Conservation (phyloP, 2,797 vertebrate genomes). For the Gymnothorax javanicus region DNA sequence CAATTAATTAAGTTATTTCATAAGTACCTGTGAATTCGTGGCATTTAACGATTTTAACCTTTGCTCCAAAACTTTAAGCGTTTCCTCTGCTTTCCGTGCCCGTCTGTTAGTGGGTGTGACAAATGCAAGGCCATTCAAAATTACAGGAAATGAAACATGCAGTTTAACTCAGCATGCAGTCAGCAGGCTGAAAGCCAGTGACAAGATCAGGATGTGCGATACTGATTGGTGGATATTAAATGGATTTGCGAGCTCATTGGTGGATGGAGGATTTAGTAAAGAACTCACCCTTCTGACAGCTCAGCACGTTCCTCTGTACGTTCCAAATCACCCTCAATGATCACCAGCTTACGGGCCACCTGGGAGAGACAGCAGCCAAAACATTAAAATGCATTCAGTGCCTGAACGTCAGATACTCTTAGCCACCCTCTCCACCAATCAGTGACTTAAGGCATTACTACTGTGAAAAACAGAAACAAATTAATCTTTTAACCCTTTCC, state of each 20-base stretch:
- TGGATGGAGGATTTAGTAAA: neutral
- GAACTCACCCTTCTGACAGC: slow-evolving; percentile 76
- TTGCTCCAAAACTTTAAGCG: slow-evolving; percentile 83
- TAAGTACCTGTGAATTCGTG: slow-evolving; percentile 83
- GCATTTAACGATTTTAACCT: slow-evolving; percentile 83
- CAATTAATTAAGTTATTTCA: slow-evolving; percentile 54
- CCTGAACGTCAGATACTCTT: neutral
- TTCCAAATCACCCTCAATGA: slow-evolving; percentile 82
- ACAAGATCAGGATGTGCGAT: neutral
- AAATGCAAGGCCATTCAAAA: slow-evolving; percentile 84
- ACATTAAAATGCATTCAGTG: neutral
- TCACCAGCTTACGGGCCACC: slow-evolving; percentile 83
- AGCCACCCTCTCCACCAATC: neutral
- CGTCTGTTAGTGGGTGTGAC: slow-evolving; percentile 83
- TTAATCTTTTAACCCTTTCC: neutral
- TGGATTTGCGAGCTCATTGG: neutral
- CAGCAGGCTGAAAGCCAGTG: neutral
- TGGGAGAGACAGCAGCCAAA: slow-evolving; percentile 36
- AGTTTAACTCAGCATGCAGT: slow-evolving; percentile 44
- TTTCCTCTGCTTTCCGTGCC: slow-evolving; percentile 81
- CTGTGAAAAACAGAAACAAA: neutral
- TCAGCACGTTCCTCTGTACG: slow-evolving; percentile 80
- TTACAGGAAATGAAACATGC: slow-evolving; percentile 59
- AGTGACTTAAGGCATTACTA: neutral
- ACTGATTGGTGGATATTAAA: neutral